These are phyloP conservation scores for Melanotaenia maccullochi DNA, from an alignment of 2,797 vertebrate species.

Conservation along the genomic window DNA sequence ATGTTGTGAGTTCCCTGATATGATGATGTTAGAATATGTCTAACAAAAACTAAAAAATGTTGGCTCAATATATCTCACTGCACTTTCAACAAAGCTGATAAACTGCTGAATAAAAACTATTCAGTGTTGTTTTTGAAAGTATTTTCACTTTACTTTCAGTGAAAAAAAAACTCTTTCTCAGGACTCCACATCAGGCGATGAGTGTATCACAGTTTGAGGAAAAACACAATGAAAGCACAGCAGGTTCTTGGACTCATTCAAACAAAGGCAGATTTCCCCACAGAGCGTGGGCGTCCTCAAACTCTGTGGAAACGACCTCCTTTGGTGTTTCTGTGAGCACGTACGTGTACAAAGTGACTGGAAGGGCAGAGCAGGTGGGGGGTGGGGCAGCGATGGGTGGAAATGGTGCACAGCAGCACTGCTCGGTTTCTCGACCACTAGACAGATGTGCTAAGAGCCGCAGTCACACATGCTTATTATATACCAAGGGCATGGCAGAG, in stretches of 20 bases:
- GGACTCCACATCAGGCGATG: constrained; percentile 3
- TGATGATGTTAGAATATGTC: neutral
- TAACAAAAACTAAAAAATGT: neutral
- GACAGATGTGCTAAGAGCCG: constrained; percentile 70
- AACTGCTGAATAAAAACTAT: neutral
- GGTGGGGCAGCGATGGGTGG: constrained; percentile 57
- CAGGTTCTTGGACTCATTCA: constrained; percentile 48
- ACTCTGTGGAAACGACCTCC: constrained; percentile 60
- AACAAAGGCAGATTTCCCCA: constrained; percentile 75
- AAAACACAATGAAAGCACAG: constrained; percentile 56
- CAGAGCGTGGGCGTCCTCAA: constrained; percentile 60
- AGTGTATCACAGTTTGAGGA: constrained; percentile 10
- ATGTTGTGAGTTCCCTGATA: neutral
- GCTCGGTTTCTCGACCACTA: constrained; percentile 52
- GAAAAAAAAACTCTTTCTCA: neutral
- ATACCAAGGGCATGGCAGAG: constrained; percentile 54
- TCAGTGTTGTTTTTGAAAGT: constrained; percentile 4
- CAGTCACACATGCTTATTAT: constrained; percentile 67
- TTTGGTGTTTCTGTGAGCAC: constrained; percentile 34
- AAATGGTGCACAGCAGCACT: constrained; percentile 61
- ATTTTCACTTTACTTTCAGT: neutral
- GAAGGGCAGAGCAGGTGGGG: constrained; percentile 61
- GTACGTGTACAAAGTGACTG: constrained; percentile 32
- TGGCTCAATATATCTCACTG: neutral
- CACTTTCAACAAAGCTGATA: neutral